These are phyloP conservation scores for Percina caprodes DNA, from an alignment of 2,113 vertebrate genomes.

Conservation along the genomic window DNA sequence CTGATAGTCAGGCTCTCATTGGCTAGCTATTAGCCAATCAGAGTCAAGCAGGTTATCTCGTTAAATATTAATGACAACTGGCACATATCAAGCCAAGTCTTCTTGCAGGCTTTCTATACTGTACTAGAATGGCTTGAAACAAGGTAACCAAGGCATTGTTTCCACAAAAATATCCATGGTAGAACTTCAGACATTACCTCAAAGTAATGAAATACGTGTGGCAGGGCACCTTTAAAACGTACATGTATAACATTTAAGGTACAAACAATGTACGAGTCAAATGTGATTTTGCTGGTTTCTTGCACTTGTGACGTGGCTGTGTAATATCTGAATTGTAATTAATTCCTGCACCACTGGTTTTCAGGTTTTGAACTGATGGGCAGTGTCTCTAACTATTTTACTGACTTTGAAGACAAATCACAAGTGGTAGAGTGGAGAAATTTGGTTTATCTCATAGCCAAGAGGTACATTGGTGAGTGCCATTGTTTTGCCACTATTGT, in stretches of 20 bases:
- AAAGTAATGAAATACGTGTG: no score
- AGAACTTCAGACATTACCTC: no score
- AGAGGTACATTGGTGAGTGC: constrained; percentile 91
- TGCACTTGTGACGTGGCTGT: background rate
- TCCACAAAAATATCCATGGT: no score
- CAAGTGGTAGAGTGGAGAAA: constrained; percentile 89
- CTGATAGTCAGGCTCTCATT: no score
- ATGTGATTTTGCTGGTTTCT: background rate
- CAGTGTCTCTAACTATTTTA: constrained; percentile 91
- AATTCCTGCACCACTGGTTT: background rate
- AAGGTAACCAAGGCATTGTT: no score
- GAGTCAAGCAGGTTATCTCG: no score
- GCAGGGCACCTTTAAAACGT: background rate
- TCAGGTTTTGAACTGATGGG: constrained; percentile 98
- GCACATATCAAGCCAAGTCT: no score
- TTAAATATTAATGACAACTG: no score
- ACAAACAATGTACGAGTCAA: rapidly evolving
- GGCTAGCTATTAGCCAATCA: no score
- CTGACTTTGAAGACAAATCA: constrained; percentile 91
- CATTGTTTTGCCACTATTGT: background rate
- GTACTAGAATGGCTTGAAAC: no score
- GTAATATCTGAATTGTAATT: background rate
- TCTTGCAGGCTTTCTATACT: no score
- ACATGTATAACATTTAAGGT: background rate
- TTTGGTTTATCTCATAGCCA: constrained; percentile 86